Conservation (phyloP, 2,113 vertebrate genomes). For the Phocoena sinus region DNA sequence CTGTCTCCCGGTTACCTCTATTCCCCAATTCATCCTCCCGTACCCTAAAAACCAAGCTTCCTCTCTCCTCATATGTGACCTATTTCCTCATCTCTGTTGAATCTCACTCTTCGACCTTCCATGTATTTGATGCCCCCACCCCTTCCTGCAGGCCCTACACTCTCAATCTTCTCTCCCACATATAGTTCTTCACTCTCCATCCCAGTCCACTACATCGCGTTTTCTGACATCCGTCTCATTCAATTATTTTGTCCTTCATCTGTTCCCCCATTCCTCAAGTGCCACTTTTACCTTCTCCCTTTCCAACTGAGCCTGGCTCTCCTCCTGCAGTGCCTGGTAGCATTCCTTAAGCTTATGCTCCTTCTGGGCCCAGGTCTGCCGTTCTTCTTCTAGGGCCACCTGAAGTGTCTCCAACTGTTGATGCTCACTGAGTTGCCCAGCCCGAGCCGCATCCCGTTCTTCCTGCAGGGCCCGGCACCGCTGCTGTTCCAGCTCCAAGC, state of each 20-base stretch:
- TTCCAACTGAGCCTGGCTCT: slow-evolving; percentile 70
- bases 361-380: slow-evolving; percentile 56
- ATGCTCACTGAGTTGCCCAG: slow-evolving; percentile 50
- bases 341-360: slow-evolving; percentile 75
- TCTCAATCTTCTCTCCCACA: not conserved
- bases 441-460: slow-evolving; percentile 60
- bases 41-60: not conserved
- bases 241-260: not conserved
- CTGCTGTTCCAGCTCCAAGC: slow-evolving; percentile 62
- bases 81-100: not conserved
- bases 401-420: slow-evolving; percentile 64
- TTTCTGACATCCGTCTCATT: not conserved
- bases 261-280: not conserved
- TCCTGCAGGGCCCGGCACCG: slow-evolving; percentile 54
- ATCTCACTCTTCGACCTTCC: not conserved
- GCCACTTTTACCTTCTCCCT: slow-evolving; percentile 76
- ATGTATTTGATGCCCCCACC: not conserved
- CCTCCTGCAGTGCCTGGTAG: slow-evolving; percentile 52
- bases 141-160: not conserved
- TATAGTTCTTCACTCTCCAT: not conserved
- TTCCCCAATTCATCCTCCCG: not conserved
- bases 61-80: not conserved
- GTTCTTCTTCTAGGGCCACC: slow-evolving; percentile 71
- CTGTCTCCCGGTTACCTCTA: not conserved
- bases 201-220: not conserved